Conservation (phyloP, 2,113 vertebrate genomes). For the Mungos mungo region DNA sequence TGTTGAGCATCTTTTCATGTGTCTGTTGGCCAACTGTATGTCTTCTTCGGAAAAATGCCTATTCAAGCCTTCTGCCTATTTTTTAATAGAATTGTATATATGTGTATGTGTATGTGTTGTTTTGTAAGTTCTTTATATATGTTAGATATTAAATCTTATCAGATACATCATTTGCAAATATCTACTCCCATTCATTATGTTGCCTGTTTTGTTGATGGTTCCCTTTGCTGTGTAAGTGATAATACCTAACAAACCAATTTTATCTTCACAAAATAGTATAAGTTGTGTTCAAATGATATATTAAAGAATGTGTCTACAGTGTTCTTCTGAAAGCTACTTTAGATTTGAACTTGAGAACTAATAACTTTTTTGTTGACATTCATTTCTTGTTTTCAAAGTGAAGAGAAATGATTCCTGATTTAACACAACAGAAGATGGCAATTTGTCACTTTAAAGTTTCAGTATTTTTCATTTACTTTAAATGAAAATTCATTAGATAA, state of each 20-base stretch:
- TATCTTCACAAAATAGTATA: constrained; percentile 9
- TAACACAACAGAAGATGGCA: neutral
- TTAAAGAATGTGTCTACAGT: neutral
- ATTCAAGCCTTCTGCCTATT: neutral
- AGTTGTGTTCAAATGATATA: neutral
- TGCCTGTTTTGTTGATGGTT: neutral
- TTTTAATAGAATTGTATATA: neutral
- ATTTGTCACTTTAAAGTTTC: neutral
- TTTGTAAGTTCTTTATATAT: neutral
- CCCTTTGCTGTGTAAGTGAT: neutral
- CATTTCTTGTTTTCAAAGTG: neutral
- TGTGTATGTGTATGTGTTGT: neutral
- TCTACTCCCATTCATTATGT: neutral
- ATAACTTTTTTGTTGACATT: neutral
- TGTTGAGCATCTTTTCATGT: neutral
- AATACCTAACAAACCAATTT: neutral
- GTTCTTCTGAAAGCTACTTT: constrained; percentile 31
- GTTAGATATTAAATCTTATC: neutral
- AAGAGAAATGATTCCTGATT: constrained; percentile 32
- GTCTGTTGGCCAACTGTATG: neutral
- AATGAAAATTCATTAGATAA: neutral
- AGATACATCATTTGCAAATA: neutral
- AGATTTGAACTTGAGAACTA: constrained; percentile 11
- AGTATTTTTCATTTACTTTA: neutral
- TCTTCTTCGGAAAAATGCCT: neutral